Evolutionary conservation across 64 coral and sea anemone species (phyloP), one percentile per base, ranked within the genome.

Genomic region (Dendronephthya gigantea): DNA sequence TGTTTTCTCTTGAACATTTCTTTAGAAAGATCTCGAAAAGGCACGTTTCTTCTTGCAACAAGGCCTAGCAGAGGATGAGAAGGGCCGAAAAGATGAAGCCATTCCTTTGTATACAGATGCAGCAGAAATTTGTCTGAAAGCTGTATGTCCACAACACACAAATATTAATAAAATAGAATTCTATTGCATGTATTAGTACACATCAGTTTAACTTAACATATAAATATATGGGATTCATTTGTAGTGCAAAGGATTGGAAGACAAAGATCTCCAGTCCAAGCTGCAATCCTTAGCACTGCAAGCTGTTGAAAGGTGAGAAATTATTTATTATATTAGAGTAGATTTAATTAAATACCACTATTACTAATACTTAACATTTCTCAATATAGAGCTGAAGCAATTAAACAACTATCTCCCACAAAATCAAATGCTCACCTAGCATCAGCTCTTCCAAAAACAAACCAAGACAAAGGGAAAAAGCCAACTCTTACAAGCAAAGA

Each of bases 241-340:
- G 55, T n/a, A 97, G 94, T 91, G 89, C 39, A 89, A 85, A 48
- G 58, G 87, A 4, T 86, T 97, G 22, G 87, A 93, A 74, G 84
- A 85, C 87, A 86, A 93, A 83, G 75, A 92, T 6, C 69, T 97
- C 11, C 93, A 93, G 83, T 38, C 68, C 48, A 93, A 93, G 51
- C 83, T 97, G 13, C 87, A 97, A 33, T 59, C 68, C n/a, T 82
- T 97, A 36, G 94, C 94, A 40, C 88, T 40, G 45, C 92, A 97
- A 85, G 94, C 94, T 83, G 81, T 97, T 86, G 94, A 97, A 43
- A 97, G 94, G 94, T 97, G 45, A n/a, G n/a, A n/a, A n/a, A n/a
- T n/a, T n/a, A n/a, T n/a, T n/a, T n/a, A n/a, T n/a, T n/a, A n/a
- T n/a, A n/a, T n/a, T n/a, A n/a, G n/a, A n/a, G n/a, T n/a, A n/a